phyloP scores from a whole-genome alignment of 2,797 vertebrate genomes.

The Amblyopsis hoosieri region DNA sequence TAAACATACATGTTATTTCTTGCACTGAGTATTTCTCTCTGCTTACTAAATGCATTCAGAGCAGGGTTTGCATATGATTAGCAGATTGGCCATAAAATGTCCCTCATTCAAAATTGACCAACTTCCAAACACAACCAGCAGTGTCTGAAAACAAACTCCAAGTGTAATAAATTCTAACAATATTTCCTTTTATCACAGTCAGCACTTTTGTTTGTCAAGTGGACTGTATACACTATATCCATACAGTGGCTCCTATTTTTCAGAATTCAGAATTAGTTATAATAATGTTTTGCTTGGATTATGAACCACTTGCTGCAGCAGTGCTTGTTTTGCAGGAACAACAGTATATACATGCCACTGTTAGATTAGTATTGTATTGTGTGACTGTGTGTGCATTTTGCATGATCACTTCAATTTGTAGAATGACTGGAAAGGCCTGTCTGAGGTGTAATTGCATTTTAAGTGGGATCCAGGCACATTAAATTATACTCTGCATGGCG shows the following conservation, averaged over 20 bases:
- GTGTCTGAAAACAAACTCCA: slow-evolving; percentile 44
- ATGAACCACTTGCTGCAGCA: slow-evolving; percentile 59
- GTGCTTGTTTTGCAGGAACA: slow-evolving; percentile 32
- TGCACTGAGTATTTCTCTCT: background rate
- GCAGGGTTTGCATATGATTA: slow-evolving; percentile 2
- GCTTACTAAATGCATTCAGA: slow-evolving; percentile 11
- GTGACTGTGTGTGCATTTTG: slow-evolving; percentile 12
- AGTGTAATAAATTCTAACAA: slow-evolving; percentile 33
- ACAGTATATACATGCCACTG: slow-evolving; percentile 11
- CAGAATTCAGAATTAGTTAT: slow-evolving; percentile 13
- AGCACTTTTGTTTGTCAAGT: slow-evolving; percentile 42
- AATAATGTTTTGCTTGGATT: slow-evolving; percentile 65
- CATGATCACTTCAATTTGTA: slow-evolving; percentile 50
- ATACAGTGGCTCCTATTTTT: too few species aligned
- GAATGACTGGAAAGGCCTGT: slow-evolving; percentile 64
- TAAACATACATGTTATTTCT: slow-evolving; percentile 3
- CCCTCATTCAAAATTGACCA: slow-evolving; percentile 32
- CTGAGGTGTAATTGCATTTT: slow-evolving; percentile 74
- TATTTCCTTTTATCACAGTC: slow-evolving; percentile 47
- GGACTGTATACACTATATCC: slow-evolving; percentile 40
- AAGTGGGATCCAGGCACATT: slow-evolving; percentile 69
- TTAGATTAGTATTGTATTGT: slow-evolving; percentile 22
- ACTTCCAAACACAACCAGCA: slow-evolving; percentile 27
- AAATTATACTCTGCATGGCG: slow-evolving; percentile 69
- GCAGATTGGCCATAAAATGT: slow-evolving; percentile 9